Evolutionary conservation across 1,140 invertebrate species (phyloP), one percentile per base, ranked within the genome.

Genomic region (Wasmannia auropunctata): DNA sequence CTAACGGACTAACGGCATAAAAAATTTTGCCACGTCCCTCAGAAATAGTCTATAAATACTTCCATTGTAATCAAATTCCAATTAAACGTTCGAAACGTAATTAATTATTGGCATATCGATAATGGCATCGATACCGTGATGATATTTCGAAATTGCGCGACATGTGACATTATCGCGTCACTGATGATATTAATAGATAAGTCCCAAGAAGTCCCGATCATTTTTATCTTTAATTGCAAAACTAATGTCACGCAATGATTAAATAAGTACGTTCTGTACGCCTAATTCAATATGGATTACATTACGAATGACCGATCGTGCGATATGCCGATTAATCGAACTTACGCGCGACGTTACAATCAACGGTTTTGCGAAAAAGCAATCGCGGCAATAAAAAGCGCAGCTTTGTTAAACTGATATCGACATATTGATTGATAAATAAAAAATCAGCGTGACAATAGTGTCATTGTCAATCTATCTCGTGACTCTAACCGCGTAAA

Each of bases 391-490:
- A n/a, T 54, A 81, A 70, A 37, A 76, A 74, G 43, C 37, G 58
- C 37, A 11, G 56, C 58, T 74, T 86, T 60, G 67, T 65, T 58
- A 79, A 85, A 88, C 56, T 51, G 58, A 84, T 84, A 87, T 72
- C 46, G 56, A 4, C 19, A 11, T 28, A 40, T 34, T 74, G 22
- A 85, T 74, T 87, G 86, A 87, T 87, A 87, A 88, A 85, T 25
- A 31, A 85, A 70, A 70, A 70, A 62, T 2, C 16, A 31, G 1
- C 25, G 11, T 16, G 19, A 3, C 19, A 67, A 31, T 22, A 22
- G 60, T 67, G 51, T 28, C 51, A 34, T 40, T 46, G 40, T 34
- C 14, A 11, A 77, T 56, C 46, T 37, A 70, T 88, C 65, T 2
- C 28, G 49, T 37, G n/a, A 40, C 54, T 75, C 65, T 56, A 11